Conservation (phyloP, 2,888 invertebrate species). For the Petrolisthes manimaculis region DNA sequence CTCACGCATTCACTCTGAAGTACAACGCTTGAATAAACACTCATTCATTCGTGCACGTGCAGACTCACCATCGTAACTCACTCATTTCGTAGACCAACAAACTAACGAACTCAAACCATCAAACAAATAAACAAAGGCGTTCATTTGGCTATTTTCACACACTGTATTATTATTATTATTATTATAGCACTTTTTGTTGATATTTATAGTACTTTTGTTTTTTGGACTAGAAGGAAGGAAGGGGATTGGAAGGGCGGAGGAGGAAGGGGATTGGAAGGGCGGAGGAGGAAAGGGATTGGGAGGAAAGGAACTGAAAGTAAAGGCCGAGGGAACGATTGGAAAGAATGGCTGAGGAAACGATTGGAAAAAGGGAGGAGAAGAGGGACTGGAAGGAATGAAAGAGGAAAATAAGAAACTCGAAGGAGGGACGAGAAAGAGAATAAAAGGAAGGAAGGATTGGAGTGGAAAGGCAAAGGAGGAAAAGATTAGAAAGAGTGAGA, state of each 20-base stretch:
- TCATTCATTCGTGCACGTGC: too few relatives aligned
- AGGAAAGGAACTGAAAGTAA: not conserved
- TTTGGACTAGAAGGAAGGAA: not conserved
- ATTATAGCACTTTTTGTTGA: too few relatives aligned
- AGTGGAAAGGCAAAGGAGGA: not conserved
- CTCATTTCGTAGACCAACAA: too few relatives aligned
- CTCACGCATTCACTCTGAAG: too few relatives aligned
- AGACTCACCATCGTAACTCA: too few relatives aligned
- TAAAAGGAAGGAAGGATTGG: constrained; percentile 11
- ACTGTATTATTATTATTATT: not conserved
- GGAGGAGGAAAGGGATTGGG: not conserved
- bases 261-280: not conserved
- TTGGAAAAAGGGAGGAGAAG: not conserved
- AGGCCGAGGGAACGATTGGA: not conserved
- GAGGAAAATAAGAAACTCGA: too few relatives aligned
- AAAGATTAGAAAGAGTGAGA: not conserved
- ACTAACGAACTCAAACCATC: too few relatives aligned
- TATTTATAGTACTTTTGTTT: too few relatives aligned
- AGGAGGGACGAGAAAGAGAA: constrained; percentile 11
- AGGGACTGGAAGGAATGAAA: not conserved
- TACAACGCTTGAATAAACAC: too few relatives aligned
- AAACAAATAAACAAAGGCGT: too few relatives aligned
- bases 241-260: not conserved
- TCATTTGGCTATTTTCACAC: too few relatives aligned
- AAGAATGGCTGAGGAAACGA: not conserved